These are phyloP conservation scores for Teleogryllus occipitalis DNA, from an alignment of 1,140 invertebrate genomes.

Conservation along the genomic window DNA sequence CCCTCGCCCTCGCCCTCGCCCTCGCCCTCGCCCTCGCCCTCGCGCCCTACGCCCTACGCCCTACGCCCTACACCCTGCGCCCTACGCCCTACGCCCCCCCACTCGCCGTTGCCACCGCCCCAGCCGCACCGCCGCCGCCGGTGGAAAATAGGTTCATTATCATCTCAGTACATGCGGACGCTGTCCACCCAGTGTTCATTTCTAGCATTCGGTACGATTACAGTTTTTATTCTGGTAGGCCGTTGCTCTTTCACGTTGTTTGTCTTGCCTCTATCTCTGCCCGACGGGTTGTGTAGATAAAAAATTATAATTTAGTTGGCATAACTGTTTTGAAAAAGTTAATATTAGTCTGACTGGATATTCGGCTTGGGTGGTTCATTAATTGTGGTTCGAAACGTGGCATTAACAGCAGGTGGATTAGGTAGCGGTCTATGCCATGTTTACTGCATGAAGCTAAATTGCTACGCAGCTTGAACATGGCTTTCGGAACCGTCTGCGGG, in stretches of 20 bases:
- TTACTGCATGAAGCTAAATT: constrained; percentile 1
- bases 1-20: no score
- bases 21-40: no score
- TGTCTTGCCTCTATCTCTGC: background rate
- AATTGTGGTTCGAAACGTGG: background rate
- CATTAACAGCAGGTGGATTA: background rate
- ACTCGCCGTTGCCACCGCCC: no score
- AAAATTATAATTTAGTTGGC: background rate
- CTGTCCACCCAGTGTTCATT: background rate
- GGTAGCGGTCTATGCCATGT: background rate
- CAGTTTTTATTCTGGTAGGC: background rate
- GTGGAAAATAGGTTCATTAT: background rate
- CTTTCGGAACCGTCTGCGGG: background rate
- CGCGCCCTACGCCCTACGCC: no score
- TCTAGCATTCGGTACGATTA: background rate
- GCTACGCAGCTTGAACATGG: background rate
- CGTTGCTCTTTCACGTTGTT: background rate
- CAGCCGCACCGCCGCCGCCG: no score
- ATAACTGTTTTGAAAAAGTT: background rate
- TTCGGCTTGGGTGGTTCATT: background rate
- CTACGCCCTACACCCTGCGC: no score
- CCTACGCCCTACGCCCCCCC: no score
- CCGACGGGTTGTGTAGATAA: background rate
- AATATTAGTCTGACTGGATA: background rate
- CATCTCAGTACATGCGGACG: background rate